A percentile compares a stretch with the other conserved stretches of the same genome.
Evolutionary conservation across 2,888 invertebrate genomes (phyloP).

Genomic region (Fissipunctia ypsillon): DNA sequence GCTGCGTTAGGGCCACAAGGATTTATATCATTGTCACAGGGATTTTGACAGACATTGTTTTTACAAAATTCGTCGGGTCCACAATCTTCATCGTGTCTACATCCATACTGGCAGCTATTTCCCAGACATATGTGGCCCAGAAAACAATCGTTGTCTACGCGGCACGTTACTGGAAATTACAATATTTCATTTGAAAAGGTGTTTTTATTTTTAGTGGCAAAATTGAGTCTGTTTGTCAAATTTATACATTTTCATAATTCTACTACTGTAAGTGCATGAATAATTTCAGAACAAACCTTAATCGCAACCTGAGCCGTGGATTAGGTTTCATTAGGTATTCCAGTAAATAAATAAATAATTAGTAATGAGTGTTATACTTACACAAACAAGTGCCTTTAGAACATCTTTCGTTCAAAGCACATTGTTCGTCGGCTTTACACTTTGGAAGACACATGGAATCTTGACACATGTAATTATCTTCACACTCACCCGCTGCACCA

Average conservation of each 20-base stretch:
- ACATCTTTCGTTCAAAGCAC: constrained; percentile 97
- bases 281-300: neutral
- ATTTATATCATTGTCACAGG: constrained; percentile 92
- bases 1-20: constrained; percentile 96
- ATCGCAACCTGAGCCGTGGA: neutral
- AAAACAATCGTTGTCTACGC: constrained; percentile 97
- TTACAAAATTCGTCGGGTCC: constrained; percentile 95
- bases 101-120: constrained; percentile 96
- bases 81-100: constrained; percentile 96
- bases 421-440: constrained; percentile 94
- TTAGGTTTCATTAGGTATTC: neutral
- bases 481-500: constrained; percentile 92
- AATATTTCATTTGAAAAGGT: constrained; percentile 2
- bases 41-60: constrained; percentile 95
- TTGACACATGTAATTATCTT: constrained; percentile 93
- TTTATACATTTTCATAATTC: neutral
- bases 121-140: constrained; percentile 96
- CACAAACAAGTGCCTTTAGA: constrained; percentile 94
- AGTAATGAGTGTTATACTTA: constrained; percentile 86
- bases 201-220: neutral
- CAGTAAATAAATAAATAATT: too few relatives aligned
- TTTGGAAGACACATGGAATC: constrained; percentile 95
- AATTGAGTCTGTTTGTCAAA: neutral
- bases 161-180: constrained; percentile 93
- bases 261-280: neutral